Conservation (phyloP, 2,888 invertebrate species). For the Lasioglossum leucozonium region DNA sequence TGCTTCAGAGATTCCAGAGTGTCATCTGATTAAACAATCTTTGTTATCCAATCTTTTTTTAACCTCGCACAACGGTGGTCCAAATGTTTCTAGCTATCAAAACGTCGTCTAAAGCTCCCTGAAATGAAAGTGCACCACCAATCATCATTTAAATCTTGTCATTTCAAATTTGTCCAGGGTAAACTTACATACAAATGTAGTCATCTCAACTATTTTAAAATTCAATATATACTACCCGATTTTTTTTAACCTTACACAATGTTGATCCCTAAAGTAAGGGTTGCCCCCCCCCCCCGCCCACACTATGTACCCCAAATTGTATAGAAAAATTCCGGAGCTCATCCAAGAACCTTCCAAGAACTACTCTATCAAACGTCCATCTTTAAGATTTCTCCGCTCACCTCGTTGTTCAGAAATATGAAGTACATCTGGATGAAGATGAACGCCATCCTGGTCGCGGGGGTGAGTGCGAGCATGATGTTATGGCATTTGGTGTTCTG, state of each 20-base stretch:
- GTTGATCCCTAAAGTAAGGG: no score
- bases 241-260: no score
- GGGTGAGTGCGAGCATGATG: conserved; percentile 94
- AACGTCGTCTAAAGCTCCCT: no score
- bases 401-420: conserved; percentile 98
- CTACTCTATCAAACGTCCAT: not conserved
- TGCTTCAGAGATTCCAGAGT: not conserved
- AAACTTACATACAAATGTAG: no score
- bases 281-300: not conserved
- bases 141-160: no score
- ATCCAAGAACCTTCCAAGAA: not conserved
- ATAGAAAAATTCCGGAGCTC: not conserved
- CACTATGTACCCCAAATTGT: not conserved
- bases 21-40: not conserved
- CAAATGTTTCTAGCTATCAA: no score
- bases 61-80: not conserved
- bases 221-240: no score
- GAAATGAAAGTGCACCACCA: no score
- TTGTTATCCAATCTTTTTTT: not conserved
- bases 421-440: conserved; percentile 99
- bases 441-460: conserved; percentile 96
- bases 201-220: no score
- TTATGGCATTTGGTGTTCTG: conserved; percentile 96
- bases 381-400: conserved; percentile 81
- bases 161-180: no score